A percentile compares a stretch with the other conserved stretches of the same genome.
Conservation (phyloP, 2,797 vertebrate species). For the Pangasius mekongensis region DNA sequence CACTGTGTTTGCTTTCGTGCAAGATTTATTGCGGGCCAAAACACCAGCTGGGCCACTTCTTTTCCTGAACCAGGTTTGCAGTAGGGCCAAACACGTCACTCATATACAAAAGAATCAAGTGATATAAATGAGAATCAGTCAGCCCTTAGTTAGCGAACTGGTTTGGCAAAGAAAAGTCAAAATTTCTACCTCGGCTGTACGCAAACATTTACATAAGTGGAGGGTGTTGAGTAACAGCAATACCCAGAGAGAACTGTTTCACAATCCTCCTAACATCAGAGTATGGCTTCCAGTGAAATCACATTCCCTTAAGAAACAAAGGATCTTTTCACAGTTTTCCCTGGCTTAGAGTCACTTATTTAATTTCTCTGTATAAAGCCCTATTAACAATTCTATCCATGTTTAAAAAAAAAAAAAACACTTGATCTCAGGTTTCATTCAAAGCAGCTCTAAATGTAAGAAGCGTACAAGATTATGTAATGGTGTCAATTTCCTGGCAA, state of each 20-base stretch:
- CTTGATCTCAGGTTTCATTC: background rate
- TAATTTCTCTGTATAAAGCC: background rate
- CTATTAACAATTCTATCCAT: background rate
- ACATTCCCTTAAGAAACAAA: background rate
- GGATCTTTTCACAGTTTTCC: background rate
- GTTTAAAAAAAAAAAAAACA: background rate
- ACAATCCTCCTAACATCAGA: background rate
- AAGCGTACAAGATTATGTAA: background rate
- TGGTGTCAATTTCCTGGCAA: background rate
- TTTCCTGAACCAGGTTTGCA: background rate
- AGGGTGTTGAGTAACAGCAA: background rate
- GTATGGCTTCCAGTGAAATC: background rate
- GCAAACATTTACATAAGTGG: background rate
- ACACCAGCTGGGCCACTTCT: background rate
- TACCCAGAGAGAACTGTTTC: background rate
- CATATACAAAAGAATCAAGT: background rate
- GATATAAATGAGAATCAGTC: background rate
- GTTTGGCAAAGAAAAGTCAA: too few relatives aligned
- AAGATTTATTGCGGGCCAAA: background rate
- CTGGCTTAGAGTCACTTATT: background rate
- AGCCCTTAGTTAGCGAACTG: background rate
- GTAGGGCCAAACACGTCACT: background rate
- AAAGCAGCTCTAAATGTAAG: background rate
- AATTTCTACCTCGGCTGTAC: background rate
- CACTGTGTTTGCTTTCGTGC: conserved; percentile 46